Evolutionary conservation across 2,797 vertebrate genomes (phyloP).

Genomic region (Dermochelys coriacea): DNA sequence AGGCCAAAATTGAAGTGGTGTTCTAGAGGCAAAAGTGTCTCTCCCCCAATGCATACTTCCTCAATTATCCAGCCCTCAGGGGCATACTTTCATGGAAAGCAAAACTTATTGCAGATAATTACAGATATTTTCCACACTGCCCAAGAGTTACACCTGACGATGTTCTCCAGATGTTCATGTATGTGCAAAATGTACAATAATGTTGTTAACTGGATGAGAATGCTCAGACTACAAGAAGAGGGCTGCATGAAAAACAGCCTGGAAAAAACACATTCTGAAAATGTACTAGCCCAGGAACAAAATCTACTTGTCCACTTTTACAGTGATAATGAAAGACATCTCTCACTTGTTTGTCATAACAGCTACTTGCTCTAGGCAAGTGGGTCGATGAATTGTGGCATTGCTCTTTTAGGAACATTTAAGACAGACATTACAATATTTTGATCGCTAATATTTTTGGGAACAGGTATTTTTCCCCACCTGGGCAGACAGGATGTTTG

Average conservation of each 20-base stretch:
- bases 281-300: conserved; percentile 26
- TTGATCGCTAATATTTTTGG: background rate
- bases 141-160: conserved; percentile 79
- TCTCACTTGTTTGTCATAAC: conserved; percentile 36
- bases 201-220: conserved; percentile 75
- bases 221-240: conserved; percentile 61
- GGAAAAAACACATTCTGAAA: conserved; percentile 11
- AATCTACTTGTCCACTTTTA: conserved; percentile 27
- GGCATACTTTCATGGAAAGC: conserved; percentile 40
- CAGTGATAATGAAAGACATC: background rate
- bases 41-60: conserved; percentile 27
- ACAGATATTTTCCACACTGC: conserved; percentile 51
- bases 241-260: background rate
- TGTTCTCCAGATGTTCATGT: conserved; percentile 80
- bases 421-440: background rate
- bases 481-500: background rate
- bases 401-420: background rate
- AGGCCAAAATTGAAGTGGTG: conserved; percentile 31
- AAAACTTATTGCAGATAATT: conserved; percentile 65
- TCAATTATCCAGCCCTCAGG: conserved; percentile 34
- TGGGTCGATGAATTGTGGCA: background rate
- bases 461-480: background rate
- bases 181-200: conserved; percentile 70
- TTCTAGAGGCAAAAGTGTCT: conserved; percentile 58
- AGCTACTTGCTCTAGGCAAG: conserved; percentile 25